phyloP scores from a whole-genome alignment of 2,797 vertebrate genomes.

The Cirrhinus mrigala region DNA sequence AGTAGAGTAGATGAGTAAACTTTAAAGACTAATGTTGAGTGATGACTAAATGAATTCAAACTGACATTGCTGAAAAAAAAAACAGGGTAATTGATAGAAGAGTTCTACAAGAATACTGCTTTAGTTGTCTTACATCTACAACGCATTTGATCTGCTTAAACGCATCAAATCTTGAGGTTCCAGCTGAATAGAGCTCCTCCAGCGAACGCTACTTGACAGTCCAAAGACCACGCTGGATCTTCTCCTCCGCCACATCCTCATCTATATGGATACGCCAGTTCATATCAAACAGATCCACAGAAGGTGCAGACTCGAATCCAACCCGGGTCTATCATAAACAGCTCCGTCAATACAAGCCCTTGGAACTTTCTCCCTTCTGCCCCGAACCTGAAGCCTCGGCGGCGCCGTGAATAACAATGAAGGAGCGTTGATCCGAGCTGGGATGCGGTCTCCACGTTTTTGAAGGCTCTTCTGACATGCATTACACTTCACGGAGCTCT shows the following conservation, averaged over 20 bases:
- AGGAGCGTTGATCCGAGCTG: constrained; percentile 46
- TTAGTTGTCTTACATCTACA: constrained; percentile 11
- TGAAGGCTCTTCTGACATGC: constrained; percentile 58
- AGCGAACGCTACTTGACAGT: constrained; percentile 35
- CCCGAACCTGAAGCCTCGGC: constrained; percentile 43
- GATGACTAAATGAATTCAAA: constrained; percentile 37
- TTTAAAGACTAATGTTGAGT: constrained; percentile 29
- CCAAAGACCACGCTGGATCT: constrained; percentile 28
- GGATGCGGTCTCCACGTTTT: constrained; percentile 49
- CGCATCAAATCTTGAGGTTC: constrained; percentile 9
- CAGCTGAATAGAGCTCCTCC: constrained; percentile 31
- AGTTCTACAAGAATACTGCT: neutral
- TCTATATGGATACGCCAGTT: constrained; percentile 25
- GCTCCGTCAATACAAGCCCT: constrained; percentile 54
- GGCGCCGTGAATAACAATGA: constrained; percentile 60
- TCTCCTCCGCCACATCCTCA: constrained; percentile 37
- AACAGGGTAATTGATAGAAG: neutral
- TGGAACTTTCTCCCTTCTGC: constrained; percentile 49
- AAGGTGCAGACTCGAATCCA: constrained; percentile 38
- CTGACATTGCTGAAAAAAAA: constrained; percentile 26
- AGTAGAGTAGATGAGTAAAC: constrained; percentile 20
- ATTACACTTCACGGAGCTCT: constrained; percentile 51
- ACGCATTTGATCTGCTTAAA: constrained; percentile 33
- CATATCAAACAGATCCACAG: constrained; percentile 20
- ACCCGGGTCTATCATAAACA: constrained; percentile 53